Conservation (phyloP, 23 tunicate genomes). For the Trididemnum clinides region DNA sequence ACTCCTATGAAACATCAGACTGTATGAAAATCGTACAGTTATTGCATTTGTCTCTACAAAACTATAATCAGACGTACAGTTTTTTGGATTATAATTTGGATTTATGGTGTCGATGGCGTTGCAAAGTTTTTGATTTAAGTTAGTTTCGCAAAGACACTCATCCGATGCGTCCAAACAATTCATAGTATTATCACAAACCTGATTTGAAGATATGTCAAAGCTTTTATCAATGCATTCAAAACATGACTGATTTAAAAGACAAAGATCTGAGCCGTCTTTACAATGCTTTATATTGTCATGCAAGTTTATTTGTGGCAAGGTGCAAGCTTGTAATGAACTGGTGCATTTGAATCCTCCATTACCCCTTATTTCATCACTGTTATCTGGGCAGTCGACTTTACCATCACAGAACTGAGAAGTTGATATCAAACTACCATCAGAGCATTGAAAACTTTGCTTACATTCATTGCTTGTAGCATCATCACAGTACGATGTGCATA, state of each 20-base stretch:
- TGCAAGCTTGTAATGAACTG: neutral
- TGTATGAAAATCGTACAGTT: neutral
- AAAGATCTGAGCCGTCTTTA: constrained; percentile 45
- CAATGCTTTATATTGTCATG: constrained; percentile 28
- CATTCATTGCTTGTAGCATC: neutral
- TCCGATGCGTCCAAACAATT: constrained; percentile 50
- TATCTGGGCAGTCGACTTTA: neutral
- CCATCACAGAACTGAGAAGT: constrained; percentile 12
- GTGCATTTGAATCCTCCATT: neutral
- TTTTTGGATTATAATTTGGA: neutral
- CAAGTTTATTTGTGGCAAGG: constrained; percentile 35
- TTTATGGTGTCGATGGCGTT: neutral
- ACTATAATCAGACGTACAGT: too few species aligned
- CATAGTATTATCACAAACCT: constrained; percentile 40
- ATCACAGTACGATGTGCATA: constrained; percentile 5
- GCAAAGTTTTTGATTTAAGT: neutral
- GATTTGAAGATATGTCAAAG: constrained; percentile 14
- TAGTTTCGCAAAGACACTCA: constrained; percentile 40
- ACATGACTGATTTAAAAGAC: constrained; percentile 2
- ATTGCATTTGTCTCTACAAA: neutral
- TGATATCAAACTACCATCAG: neutral
- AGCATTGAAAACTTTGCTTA: neutral
- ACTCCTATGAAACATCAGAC: neutral
- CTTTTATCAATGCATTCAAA: constrained; percentile 36
- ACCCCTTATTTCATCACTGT: constrained; percentile 20